Evolutionary conservation across 1,140 invertebrate species (phyloP), one percentile per base, ranked within the genome.

Genomic region (Pemphigus obesinymphae): DNA sequence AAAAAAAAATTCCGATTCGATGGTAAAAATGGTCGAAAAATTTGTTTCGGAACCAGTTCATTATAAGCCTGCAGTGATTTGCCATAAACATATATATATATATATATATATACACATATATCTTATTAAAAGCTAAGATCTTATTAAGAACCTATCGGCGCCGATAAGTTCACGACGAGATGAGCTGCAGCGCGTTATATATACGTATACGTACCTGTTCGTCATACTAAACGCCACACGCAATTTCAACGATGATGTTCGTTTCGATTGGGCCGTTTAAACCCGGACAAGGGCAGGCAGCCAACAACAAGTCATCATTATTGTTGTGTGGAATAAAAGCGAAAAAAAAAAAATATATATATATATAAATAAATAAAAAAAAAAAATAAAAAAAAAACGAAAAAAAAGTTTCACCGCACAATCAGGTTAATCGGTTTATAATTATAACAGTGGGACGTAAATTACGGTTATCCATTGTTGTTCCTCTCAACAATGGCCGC

Each of bases 361-460:
- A n/a, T n/a, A n/a, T n/a, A n/a, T n/a, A n/a, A n/a, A n/a, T n/a
- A 70, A 55, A 37, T 43, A 43, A 37, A 40, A 61, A 58, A 63
- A 80, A 76, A 72, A 72, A 70, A 8, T 37, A n/a, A 70, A 55
- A 37, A 58, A 43, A 37, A 40, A 61, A 58, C 45, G 63, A 43
- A 37, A 40, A 61, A 58, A 63, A 80, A 80, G 76, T 80, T 80
- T 80, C 76, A 80, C 76, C 76, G 53, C 76, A 80, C 76, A 80
- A 80, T 80, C 53, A 63, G 76, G 76, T 80, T 80, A 80, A 80
- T 80, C 76, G 76, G 76, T 80, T 80, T 80, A 80, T 80, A 80
- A 80, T 80, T 80, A 80, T 80, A 63, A 37, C 75, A 26, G 23
- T 20, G 75, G 34, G 37, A 76, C 75, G 50, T 58, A 78, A 53